Base-by-base conservation (phyloP, 2,888 invertebrate species). In the Steromphala cineraria region DNA sequence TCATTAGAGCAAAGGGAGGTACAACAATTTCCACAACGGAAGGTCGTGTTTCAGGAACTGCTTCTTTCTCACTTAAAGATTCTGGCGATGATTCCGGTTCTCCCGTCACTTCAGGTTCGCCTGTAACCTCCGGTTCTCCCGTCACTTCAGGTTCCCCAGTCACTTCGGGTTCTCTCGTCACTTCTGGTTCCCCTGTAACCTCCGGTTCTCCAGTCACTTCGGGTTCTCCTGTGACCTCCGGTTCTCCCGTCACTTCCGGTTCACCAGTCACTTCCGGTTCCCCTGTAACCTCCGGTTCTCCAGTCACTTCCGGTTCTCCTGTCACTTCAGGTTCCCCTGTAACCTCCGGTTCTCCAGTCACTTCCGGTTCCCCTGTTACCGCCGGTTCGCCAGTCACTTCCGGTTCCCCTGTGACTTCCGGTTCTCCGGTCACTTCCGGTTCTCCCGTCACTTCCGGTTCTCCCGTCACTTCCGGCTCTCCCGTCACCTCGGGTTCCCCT, bases 1-100 rank as follows among this genome's bases (percentile, higher is more conserved):
- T 13, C 67, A 89, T 84, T 24, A 89, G 80, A 0, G 82, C 52
- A 75, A 88, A 83, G 13, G 89, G 88, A 19, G 89, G 89, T 10
- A 86, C 17, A 24, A 87, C 52, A 24, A 86, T 86, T 80, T 86
- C 86, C 10, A 78, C 31, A 3, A 82, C 83, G 2, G 83, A 76
- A 5, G 86, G 86, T 13, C 84, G 4, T 10, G 75, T 52, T 77
- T 83, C 84, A 24, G 83, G 71, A 19, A 78, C 71, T 4, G 79
- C 78, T 52, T 56, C 81, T 53, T 56, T 52, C 19, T 80, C 77
- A 4, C 82, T 40, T 67, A 31, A 67, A 19, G 79, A 24, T 62
- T 75, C 80, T 52, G 80, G 17, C 74, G 80, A 80, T 21, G 75
- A n/a, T 28, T 79, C 78, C 4, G 71, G 78, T 46, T 85, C 82